These are phyloP conservation scores for Dendrophyllia cribrosa DNA, from an alignment of 64 coral and sea anemone genomes.

Conservation along the genomic window DNA sequence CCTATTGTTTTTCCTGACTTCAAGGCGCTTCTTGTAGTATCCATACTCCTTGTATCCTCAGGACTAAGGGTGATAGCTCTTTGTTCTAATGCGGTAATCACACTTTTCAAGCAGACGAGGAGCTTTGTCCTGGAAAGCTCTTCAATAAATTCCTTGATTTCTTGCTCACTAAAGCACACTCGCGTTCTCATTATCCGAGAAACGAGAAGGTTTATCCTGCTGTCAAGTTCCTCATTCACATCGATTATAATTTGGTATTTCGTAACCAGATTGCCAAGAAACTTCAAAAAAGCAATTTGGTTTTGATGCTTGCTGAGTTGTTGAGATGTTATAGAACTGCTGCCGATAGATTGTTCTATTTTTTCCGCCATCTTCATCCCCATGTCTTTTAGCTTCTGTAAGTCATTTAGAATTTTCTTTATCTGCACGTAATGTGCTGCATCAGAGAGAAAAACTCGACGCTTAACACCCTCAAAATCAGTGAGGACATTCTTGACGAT, in stretches of 20 bases:
- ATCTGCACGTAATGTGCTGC: background rate
- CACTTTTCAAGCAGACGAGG: background rate
- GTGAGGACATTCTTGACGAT: constrained; percentile 59
- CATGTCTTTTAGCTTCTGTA: background rate
- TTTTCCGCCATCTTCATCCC: background rate
- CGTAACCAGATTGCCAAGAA: background rate
- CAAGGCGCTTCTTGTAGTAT: background rate
- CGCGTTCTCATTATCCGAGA: background rate
- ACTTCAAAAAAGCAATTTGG: background rate
- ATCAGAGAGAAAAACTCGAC: constrained; percentile 24
- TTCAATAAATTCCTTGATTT: background rate
- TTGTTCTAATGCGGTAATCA: background rate
- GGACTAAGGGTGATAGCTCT: background rate
- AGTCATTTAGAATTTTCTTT: background rate
- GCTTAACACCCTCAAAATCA: constrained; percentile 77
- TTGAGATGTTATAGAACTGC: background rate
- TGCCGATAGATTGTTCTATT: background rate
- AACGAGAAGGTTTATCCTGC: background rate
- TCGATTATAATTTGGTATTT: background rate
- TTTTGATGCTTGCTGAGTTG: background rate
- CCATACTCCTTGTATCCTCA: background rate
- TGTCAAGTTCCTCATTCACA: background rate
- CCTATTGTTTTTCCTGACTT: constrained; percentile 11
- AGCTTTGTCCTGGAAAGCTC: background rate
- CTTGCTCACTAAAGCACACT: constrained; percentile 12